These are phyloP conservation scores for Heteropelma amictum DNA, from an alignment of 2,888 invertebrate genomes.

Conservation along the genomic window DNA sequence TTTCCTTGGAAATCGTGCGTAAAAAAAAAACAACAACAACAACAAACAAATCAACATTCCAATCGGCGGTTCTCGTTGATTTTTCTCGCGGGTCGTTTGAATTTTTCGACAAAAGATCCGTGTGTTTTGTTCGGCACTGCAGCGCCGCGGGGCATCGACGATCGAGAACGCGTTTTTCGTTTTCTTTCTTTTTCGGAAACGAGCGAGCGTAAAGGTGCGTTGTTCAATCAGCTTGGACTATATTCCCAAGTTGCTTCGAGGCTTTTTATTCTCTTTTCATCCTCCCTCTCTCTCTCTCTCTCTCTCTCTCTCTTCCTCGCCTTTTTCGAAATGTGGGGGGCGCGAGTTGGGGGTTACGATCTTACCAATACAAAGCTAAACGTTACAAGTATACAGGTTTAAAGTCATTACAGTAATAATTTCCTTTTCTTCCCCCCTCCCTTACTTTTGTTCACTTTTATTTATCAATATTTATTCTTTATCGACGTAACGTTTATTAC, in stretches of 20 bases:
- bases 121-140: slow-evolving; percentile 7
- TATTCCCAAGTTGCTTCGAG: slow-evolving; percentile 29
- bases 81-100: slow-evolving; percentile 8
- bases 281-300: background rate
- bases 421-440: slow-evolving; percentile 63
- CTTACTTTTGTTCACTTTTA: slow-evolving; percentile 61
- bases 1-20: slow-evolving; percentile 8
- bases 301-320: background rate
- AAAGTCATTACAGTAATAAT: slow-evolving; percentile 76
- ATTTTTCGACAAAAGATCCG: background rate
- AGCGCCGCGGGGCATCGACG: slow-evolving; percentile 13
- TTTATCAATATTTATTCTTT: slow-evolving; percentile 67
- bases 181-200: slow-evolving; percentile 52
- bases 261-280: slow-evolving; percentile 13
- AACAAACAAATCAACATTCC: background rate
- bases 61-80: background rate
- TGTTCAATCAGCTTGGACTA: slow-evolving; percentile 48
- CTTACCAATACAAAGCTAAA: slow-evolving; percentile 77
- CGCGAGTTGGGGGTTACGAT: slow-evolving; percentile 64
- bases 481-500: slow-evolving; percentile 71
- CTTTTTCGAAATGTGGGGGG: background rate
- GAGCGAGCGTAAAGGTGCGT: slow-evolving; percentile 73
- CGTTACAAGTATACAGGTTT: slow-evolving; percentile 77
- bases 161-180: slow-evolving; percentile 38
- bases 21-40: background rate